Evolutionary conservation across 2,797 vertebrate genomes (phyloP), one percentile per base, ranked within the genome.

Genomic region (Pangasius mekongensis): DNA sequence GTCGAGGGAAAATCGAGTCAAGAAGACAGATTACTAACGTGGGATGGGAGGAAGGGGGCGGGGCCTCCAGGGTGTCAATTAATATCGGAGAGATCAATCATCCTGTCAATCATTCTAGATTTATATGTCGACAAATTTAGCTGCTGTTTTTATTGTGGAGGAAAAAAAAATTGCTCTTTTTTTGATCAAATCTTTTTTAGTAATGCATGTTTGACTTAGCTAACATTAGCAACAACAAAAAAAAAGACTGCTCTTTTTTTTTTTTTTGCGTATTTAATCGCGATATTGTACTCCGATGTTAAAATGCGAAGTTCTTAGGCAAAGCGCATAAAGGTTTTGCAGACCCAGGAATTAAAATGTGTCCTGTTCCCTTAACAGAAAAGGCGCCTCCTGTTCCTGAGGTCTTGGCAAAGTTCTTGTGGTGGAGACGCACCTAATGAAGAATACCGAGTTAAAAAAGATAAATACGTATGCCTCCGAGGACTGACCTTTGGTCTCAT

Each of bases 401-500:
- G 6, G 33, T 39, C 18, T 20, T 71, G 69, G 22, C 67, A 39
- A 36, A 74, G 20, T 43, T 10, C 39, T 78, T 13, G 11, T 18
- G n/a, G n/a, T 54, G 49, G 49, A 78, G 33, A 30, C 24, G 52
- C 14, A n/a, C 8, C 9, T 22, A 24, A 22, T 81, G 58, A 58
- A 81, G 20, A 24, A 10, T 47, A 64, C 6, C 0, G n/a, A 78
- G 24, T 66, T 36, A 64, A 64, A 8, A 49, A 30, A 27, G 27
- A 77, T 43, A 9, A 67, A 36, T 18, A 36, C 22, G 2, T 24
- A 22, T 18, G n/a, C n/a, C 2, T 58, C 76, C 81, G 47, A 0
- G 14, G 0, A 49, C 62, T 88, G 94, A 99, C 98, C 97, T 98
- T 95, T 82, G 98, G 97, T 90, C 98, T 96, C 96, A 99, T 97